Base-by-base conservation (phyloP, 1,140 invertebrate genomes). In the Leptopilina boulardi region DNA sequence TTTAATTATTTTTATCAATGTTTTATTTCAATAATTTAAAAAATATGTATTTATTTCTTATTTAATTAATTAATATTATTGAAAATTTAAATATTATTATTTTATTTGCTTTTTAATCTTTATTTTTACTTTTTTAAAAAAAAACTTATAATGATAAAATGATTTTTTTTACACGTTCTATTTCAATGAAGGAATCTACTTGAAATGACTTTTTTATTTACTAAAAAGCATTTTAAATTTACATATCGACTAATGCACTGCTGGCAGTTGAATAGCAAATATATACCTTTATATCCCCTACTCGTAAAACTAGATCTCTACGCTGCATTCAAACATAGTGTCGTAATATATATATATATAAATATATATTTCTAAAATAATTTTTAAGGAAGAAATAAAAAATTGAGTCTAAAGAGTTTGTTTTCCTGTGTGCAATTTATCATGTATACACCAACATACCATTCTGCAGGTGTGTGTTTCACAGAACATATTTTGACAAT, bases 401-500 rank as follows among this genome's bases (percentile, higher is more conserved):
- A 86, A 82, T 79, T 80, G 80, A 89, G 86, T 87, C 75, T 85
- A 85, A 87, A 84, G 90, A 87, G 86, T 89, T 85, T n/a, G n/a
- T 87, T 85, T 88, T 83, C 87, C 86, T 90, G 90, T 91, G 88
- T 90, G 88, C 82, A 83, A 87, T 8, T 82, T 88, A 81, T 90
- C 83, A 90, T 91, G 90, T 91, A 38, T 38, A 91, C 90, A 91
- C 90, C 90, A 91, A 91, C 90, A 91, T 91, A 91, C 90, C 90
- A 91, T 91, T 91, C 88, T 90, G 89, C 88, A 90, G 89, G 88
- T 90, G 89, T 90, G 82, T 86, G 83, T 84, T 76, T 73, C 79
- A 81, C 83, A 73, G 79, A 89, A 88, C 87, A 87, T 85, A 88
- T 88, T 89, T 90, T 85, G 87, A 87, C 76, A n/a, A n/a, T n/a